phyloP scores from a whole-genome alignment of 1,140 invertebrate species.

The Cydia splendana region DNA sequence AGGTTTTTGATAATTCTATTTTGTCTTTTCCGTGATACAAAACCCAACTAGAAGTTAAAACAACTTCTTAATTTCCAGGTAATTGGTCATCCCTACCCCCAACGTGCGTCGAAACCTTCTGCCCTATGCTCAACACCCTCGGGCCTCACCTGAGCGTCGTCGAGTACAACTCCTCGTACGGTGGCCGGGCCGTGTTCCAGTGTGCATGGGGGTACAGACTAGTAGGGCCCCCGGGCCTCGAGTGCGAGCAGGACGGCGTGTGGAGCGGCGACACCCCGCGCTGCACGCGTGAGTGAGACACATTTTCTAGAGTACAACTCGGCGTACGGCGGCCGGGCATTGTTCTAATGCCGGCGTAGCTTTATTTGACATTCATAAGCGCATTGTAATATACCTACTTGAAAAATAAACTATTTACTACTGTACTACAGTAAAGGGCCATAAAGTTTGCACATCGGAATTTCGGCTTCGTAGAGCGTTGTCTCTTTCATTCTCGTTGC shows the following conservation, averaged over 20 bases:
- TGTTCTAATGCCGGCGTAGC: conserved; percentile 83
- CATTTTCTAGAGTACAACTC: background rate
- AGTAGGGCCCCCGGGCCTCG: conserved; percentile 85
- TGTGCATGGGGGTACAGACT: conserved; percentile 91
- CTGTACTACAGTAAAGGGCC: too few relatives aligned
- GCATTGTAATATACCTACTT: too few relatives aligned
- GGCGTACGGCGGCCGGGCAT: conserved; percentile 77
- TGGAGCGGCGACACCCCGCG: conserved; percentile 89
- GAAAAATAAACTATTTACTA: conserved; percentile 41
- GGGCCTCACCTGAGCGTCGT: conserved; percentile 79
- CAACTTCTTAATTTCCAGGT: conserved; percentile 74
- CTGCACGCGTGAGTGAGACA: conserved; percentile 75
- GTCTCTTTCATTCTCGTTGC: too few relatives aligned
- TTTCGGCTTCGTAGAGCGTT: too few relatives aligned
- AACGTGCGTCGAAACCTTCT: conserved; percentile 86
- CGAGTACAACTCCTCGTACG: conserved; percentile 80
- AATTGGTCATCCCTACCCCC: conserved; percentile 89
- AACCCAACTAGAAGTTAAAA: background rate
- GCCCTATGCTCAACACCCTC: conserved; percentile 82
- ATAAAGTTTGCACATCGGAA: too few relatives aligned
- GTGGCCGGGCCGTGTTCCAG: conserved; percentile 87
- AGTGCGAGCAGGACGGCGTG: conserved; percentile 87
- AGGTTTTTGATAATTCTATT: background rate
- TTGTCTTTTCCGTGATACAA: too few relatives aligned
- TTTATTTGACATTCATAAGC: too few relatives aligned